These are phyloP conservation scores for Eupithecia centaureata DNA, from an alignment of 2,888 invertebrate genomes.

Conservation along the genomic window DNA sequence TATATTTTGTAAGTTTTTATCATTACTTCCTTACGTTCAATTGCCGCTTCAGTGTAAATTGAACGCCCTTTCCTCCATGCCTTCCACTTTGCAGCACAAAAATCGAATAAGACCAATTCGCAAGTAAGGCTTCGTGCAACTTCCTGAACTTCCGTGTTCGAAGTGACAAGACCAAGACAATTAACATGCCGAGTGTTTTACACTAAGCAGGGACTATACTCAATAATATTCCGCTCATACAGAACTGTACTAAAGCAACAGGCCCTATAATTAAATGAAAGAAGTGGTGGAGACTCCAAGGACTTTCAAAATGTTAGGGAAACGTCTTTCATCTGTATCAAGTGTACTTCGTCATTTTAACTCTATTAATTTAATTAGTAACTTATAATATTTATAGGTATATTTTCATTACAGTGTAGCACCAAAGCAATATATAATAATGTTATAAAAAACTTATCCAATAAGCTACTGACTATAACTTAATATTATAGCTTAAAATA, in stretches of 20 bases:
- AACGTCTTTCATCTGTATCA: background rate
- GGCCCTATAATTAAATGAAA: background rate
- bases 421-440: too few species aligned
- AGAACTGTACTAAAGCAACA: background rate
- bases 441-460: too few species aligned
- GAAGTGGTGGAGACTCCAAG: background rate
- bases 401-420: too few species aligned
- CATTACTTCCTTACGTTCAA: background rate
- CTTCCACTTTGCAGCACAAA: constrained; percentile 11
- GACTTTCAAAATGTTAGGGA: background rate
- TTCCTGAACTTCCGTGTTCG: constrained; percentile 33
- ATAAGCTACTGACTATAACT: too few species aligned
- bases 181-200: constrained; percentile 24
- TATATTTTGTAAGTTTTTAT: background rate
- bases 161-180: constrained; percentile 28
- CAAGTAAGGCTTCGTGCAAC: constrained; percentile 31
- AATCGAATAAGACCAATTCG: constrained; percentile 28
- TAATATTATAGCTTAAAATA: too few species aligned
- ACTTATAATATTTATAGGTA: too few species aligned
- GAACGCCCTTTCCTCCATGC: constrained; percentile 8
- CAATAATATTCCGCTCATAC: background rate
- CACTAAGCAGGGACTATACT: background rate
- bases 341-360: background rate
- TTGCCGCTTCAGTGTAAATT: constrained; percentile 4
- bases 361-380: too few species aligned